A percentile compares a stretch with the other conserved stretches of the same genome.
Evolutionary conservation across 2,888 invertebrate species (phyloP).

Genomic region (Eupithecia subumbrata): DNA sequence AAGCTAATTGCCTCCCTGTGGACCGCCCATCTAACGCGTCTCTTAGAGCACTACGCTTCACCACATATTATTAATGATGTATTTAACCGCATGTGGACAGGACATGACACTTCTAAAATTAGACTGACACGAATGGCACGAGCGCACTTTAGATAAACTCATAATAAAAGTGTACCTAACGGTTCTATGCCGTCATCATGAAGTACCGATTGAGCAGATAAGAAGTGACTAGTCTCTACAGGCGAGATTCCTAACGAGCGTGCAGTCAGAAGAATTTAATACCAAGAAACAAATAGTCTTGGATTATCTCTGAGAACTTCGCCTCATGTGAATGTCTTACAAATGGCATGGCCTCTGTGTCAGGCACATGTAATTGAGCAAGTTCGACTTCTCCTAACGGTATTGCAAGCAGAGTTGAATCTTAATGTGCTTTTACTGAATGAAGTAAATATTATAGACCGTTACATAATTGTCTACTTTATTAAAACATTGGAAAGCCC

Average conservation of each 20-base stretch:
- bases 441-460: constrained; percentile 40
- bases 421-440: constrained; percentile 19
- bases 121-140: constrained; percentile 40
- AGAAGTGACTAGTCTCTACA: constrained; percentile 40
- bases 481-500: constrained; percentile 27
- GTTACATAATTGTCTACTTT: constrained; percentile 43
- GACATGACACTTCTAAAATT: constrained; percentile 44
- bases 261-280: constrained; percentile 22
- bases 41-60: constrained; percentile 34
- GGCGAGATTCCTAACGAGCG: constrained; percentile 37
- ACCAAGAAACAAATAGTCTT: constrained; percentile 19
- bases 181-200: constrained; percentile 52
- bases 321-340: constrained; percentile 22
- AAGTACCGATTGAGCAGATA: constrained; percentile 51
- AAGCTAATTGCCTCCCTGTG: constrained; percentile 66
- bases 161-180: constrained; percentile 51
- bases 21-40: constrained; percentile 57
- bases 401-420: constrained; percentile 16
- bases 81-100: constrained; percentile 44
- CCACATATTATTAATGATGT: constrained; percentile 43
- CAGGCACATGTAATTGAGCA: constrained; percentile 39
- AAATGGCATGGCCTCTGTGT: constrained; percentile 38
- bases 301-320: constrained; percentile 10
- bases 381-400: constrained; percentile 37
- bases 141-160: constrained; percentile 43